These are phyloP conservation scores for Chrysolina americana DNA, from an alignment of 2,888 invertebrate genomes.

Conservation along the genomic window DNA sequence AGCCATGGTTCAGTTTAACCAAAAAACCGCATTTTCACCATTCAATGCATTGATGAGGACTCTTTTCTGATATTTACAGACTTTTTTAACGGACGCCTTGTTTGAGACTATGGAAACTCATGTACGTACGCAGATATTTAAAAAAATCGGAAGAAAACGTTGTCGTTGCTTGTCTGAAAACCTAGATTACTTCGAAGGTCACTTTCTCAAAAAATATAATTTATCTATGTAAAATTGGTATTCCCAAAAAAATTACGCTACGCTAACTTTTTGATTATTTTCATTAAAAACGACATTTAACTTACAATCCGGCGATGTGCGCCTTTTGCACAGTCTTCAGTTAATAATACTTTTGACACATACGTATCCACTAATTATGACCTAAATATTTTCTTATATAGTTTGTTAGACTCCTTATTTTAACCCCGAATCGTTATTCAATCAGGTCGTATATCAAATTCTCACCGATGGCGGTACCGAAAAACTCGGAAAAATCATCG, in stretches of 20 bases:
- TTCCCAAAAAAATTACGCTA: slow-evolving; percentile 28
- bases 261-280: slow-evolving; percentile 48
- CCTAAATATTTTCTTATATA: slow-evolving; percentile 12
- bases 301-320: slow-evolving; percentile 63
- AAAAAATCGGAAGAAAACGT: slow-evolving; percentile 26
- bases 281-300: slow-evolving; percentile 66
- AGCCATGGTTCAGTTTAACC: too few species aligned
- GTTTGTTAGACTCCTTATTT: slow-evolving; percentile 8
- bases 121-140: slow-evolving; percentile 9
- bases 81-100: slow-evolving; percentile 44
- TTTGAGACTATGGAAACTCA: neutral
- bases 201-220: slow-evolving; percentile 70
- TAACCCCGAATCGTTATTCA: slow-evolving; percentile 10
- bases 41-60: neutral
- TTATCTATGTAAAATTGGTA: slow-evolving; percentile 38
- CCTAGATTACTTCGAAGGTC: slow-evolving; percentile 65
- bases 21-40: neutral
- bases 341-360: slow-evolving; percentile 66
- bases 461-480: neutral
- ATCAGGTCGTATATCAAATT: neutral
- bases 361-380: slow-evolving; percentile 18
- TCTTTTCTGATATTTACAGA: neutral
- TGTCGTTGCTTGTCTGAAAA: slow-evolving; percentile 30
- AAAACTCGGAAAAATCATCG: neutral
- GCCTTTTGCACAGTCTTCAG: slow-evolving; percentile 69